Evolutionary conservation across 2,888 invertebrate genomes (phyloP), one percentile per base, ranked within the genome.

Genomic region (Spilosoma lubricipeda): DNA sequence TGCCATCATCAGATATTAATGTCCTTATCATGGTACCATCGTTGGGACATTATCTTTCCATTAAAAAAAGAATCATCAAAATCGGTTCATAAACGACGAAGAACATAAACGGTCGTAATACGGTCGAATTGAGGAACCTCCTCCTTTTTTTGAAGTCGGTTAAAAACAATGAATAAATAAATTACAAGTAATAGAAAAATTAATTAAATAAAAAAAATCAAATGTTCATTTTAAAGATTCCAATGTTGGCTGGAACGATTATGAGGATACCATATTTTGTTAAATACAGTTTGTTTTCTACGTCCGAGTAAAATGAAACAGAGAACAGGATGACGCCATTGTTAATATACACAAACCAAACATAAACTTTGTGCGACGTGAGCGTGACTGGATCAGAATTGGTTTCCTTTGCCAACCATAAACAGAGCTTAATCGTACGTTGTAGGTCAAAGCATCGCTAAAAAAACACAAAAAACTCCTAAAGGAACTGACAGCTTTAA

Each of bases 401-500:
- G 15, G 56, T 70, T 64, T 63, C 45, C 64, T 71, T 52, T 33
- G 48, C 23, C 23, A 74, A 70, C 56, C 66, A 70, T 52, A 63
- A 68, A 67, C 65, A 72, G 59, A 45, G 33, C 30, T 52, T 68
- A 74, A 70, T 74, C 39, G 67, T 70, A 74, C 59, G 27, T 33
- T 42, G 42, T 70, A 59, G 15, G n/a, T 39, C 66, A 70, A 72
- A 70, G 11, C 23, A 52, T 52, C 30, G 66, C 23, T 63, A 66
- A 73, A 69, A n/a, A n/a, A n/a, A n/a, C n/a, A n/a, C n/a, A n/a
- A n/a, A n/a, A 52, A 42, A 23, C 15, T 48, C 42, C 63, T 63
- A 63, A 70, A 70, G 59, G 63, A 56, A 67, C 63, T 72, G 72
- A 69, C 65, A 74, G 39, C 52, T 71, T 27, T 36, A 74, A 73